These are phyloP conservation scores for Philotrypesis tridentata DNA, from an alignment of 1,140 invertebrate species.

Conservation along the genomic window DNA sequence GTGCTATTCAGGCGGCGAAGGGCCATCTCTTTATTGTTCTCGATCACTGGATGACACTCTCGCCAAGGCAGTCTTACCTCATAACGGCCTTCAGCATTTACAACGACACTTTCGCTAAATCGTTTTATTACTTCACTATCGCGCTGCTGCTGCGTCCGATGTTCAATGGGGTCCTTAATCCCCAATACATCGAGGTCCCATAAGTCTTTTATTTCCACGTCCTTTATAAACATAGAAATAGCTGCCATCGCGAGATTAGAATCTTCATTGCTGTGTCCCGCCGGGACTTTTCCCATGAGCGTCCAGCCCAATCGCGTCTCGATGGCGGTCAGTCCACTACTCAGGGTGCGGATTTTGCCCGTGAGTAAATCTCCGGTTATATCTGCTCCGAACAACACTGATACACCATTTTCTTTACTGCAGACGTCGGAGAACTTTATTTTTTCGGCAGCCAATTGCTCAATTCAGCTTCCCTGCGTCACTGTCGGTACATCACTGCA, in stretches of 20 bases:
- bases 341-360: constrained; percentile 45
- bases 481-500: constrained; percentile 37
- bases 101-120: constrained; percentile 56
- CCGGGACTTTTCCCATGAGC: constrained; percentile 46
- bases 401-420: constrained; percentile 36
- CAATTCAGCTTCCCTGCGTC: not conserved
- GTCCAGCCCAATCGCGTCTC: constrained; percentile 59
- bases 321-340: constrained; percentile 51
- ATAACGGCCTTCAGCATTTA: constrained; percentile 57
- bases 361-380: constrained; percentile 62
- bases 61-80: constrained; percentile 61
- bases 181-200: constrained; percentile 56
- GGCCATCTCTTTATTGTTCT: constrained; percentile 44
- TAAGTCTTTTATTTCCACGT: constrained; percentile 56
- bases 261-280: constrained; percentile 46
- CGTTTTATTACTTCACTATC: constrained; percentile 51
- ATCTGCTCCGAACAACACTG: constrained; percentile 58
- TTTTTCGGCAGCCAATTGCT: constrained; percentile 25
- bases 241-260: constrained; percentile 21
- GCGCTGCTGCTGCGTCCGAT: constrained; percentile 49
- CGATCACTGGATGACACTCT: constrained; percentile 53
- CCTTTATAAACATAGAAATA: constrained; percentile 44
- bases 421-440: constrained; percentile 50
- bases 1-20: constrained; percentile 26
- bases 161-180: constrained; percentile 57